Percentiles rank a stretch among this genome's conserved stretches.
These are phyloP conservation scores for Microcebus murinus DNA, from an alignment of 2,113 vertebrate genomes.

Conservation along the genomic window DNA sequence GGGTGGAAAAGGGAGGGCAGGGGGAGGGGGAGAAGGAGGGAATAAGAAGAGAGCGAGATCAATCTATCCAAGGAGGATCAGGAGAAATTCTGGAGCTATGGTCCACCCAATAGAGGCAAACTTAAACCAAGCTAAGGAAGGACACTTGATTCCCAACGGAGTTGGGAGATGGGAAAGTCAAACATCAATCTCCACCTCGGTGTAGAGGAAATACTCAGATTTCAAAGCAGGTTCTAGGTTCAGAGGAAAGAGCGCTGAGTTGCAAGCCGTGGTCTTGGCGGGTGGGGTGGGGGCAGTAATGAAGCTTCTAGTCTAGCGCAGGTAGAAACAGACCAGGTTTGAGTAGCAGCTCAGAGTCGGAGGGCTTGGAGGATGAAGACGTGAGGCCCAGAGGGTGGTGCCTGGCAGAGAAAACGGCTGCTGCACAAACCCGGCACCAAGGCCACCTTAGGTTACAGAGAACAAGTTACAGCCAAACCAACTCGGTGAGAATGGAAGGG, in stretches of 20 bases:
- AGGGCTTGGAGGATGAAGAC: background rate
- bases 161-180: background rate
- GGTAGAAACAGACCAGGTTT: background rate
- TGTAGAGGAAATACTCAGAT: background rate
- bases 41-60: no score
- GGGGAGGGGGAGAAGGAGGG: background rate
- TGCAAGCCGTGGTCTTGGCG: background rate
- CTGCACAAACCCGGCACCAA: background rate
- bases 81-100: background rate
- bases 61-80: background rate
- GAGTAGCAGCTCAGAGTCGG: background rate
- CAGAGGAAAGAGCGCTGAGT: background rate
- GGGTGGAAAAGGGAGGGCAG: fast-evolving
- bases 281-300: background rate
- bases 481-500: background rate
- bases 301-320: background rate
- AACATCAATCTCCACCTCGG: background rate
- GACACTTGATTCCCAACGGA: background rate
- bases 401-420: background rate
- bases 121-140: background rate
- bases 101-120: background rate
- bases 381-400: background rate
- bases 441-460: background rate
- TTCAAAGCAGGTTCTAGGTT: background rate
- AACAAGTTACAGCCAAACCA: background rate